These are phyloP conservation scores for Mayetiola destructor DNA, from an alignment of 2,888 invertebrate genomes.

Conservation along the genomic window DNA sequence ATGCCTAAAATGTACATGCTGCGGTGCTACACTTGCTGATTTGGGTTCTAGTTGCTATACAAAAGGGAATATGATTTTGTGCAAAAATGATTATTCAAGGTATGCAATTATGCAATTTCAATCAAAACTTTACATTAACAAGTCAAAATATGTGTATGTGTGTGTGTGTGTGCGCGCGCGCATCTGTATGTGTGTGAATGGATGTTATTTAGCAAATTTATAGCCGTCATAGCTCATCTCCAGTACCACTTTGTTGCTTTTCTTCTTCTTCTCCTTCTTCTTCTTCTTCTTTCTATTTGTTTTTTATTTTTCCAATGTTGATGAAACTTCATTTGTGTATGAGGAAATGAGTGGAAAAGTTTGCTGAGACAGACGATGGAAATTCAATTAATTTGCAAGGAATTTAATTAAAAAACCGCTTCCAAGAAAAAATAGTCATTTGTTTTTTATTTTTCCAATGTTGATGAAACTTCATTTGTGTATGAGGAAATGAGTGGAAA, in stretches of 20 bases:
- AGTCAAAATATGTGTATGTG: neutral
- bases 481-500: no score
- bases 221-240: no score
- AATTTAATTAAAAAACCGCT: conserved; percentile 16
- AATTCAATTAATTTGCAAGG: conserved; percentile 16
- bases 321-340: no score
- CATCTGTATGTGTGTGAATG: neutral
- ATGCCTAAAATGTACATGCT: conserved; percentile 87
- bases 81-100: conserved; percentile 92
- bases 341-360: no score
- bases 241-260: neutral
- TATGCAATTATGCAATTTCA: no score
- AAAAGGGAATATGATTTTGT: conserved; percentile 85
- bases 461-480: no score
- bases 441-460: neutral
- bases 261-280: neutral
- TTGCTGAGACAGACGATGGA: conserved; percentile 12
- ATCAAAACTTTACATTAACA: no score
- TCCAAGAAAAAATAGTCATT: no score
- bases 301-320: neutral
- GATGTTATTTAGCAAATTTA: neutral
- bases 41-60: conserved; percentile 85
- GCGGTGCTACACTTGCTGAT: conserved; percentile 77
- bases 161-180: neutral
- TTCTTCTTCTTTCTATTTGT: neutral